Percentiles rank a stretch among this genome's conserved stretches.
Evolutionary conservation across 1,140 invertebrate genomes (phyloP).

Genomic region (Arion vulgaris): DNA sequence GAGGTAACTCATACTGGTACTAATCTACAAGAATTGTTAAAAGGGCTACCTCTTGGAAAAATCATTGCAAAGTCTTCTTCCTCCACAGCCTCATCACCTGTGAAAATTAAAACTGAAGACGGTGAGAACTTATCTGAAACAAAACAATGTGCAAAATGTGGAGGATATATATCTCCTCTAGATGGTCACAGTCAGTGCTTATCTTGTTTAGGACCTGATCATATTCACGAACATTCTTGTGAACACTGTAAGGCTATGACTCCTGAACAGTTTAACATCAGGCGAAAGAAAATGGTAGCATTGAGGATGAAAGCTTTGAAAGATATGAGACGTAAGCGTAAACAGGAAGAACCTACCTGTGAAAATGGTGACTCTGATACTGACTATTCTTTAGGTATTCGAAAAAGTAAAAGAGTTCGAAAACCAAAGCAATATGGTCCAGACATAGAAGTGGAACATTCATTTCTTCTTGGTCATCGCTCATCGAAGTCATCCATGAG

Average conservation of each 20-base stretch:
- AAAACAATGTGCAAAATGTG: slow-evolving; percentile 29
- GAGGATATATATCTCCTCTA: slow-evolving; percentile 30
- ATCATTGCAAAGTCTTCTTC: slow-evolving; percentile 19
- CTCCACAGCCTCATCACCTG: not conserved
- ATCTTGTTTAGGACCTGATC: slow-evolving; percentile 29
- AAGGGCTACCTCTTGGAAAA: slow-evolving; percentile 29
- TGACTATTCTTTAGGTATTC: slow-evolving; percentile 14
- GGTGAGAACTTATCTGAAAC: not conserved
- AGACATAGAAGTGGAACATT: slow-evolving; percentile 15
- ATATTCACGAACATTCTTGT: slow-evolving; percentile 21
- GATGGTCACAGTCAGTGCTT: slow-evolving; percentile 35
- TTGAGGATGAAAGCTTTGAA: slow-evolving; percentile 38
- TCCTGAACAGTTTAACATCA: slow-evolving; percentile 29
- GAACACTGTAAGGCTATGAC: slow-evolving; percentile 30
- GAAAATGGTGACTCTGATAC: slow-evolving; percentile 8
- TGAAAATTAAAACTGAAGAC: slow-evolving; percentile 24
- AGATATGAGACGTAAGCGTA: slow-evolving; percentile 29
- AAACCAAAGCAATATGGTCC: slow-evolving; percentile 34
- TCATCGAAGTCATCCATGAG: not conserved
- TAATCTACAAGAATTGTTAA: slow-evolving; percentile 35
- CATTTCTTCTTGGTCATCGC: not conserved
- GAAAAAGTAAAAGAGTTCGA: slow-evolving; percentile 27
- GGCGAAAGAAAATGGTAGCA: slow-evolving; percentile 28
- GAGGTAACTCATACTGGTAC: slow-evolving; percentile 26
- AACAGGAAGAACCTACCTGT: not conserved